Percentiles rank a stretch among this genome's conserved stretches.
Evolutionary conservation across 1,140 invertebrate genomes (phyloP).

Genomic region (Calliphora vicina): DNA sequence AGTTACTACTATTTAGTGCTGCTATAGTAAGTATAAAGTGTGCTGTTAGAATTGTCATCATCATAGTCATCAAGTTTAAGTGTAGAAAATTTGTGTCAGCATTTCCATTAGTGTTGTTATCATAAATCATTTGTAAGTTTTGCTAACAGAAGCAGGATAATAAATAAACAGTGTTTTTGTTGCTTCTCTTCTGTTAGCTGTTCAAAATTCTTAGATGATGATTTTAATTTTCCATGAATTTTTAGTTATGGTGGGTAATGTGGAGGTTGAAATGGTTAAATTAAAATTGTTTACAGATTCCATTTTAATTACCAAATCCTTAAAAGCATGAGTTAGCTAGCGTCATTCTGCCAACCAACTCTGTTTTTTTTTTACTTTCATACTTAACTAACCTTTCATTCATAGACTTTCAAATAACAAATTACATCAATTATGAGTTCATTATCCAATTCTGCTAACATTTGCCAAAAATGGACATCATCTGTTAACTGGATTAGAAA

Average conservation of each 20-base stretch:
- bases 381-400: too few species aligned
- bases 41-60: slow-evolving; percentile 30
- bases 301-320: too few species aligned
- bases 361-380: too few species aligned
- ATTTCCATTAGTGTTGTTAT: slow-evolving; percentile 33
- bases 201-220: too few species aligned
- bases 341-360: too few species aligned
- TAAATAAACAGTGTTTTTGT: neutral
- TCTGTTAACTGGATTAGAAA: neutral
- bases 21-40: neutral
- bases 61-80: slow-evolving; percentile 29
- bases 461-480: neutral
- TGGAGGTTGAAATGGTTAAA: too few species aligned
- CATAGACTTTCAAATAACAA: neutral
- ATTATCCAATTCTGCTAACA: neutral
- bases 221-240: too few species aligned
- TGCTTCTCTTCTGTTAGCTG: neutral
- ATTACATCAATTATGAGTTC: neutral
- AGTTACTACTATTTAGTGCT: neutral
- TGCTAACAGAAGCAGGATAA: neutral
- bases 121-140: slow-evolving; percentile 30
- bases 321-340: too few species aligned
- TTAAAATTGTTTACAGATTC: too few species aligned
- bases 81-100: slow-evolving; percentile 32
- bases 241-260: too few species aligned